Evolutionary conservation across 2,888 invertebrate species (phyloP).

Genomic region (Yponomeuta cagnagella): DNA sequence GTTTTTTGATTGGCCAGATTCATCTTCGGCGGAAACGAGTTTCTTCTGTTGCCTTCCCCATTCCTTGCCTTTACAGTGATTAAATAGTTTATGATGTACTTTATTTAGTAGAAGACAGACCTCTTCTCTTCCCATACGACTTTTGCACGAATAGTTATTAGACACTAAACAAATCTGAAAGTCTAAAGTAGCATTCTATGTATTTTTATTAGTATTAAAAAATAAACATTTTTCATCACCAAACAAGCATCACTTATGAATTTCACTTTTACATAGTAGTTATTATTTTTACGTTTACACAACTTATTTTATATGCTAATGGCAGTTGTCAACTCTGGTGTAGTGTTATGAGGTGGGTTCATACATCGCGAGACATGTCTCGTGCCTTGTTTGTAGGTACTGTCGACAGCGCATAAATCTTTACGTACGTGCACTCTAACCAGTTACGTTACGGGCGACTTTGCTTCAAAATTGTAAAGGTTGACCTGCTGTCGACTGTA

Average conservation of each 20-base stretch:
- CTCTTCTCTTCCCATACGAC: background rate
- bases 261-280: slow-evolving; percentile 40
- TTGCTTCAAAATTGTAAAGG: no score
- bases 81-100: no score
- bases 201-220: slow-evolving; percentile 34
- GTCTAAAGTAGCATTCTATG: slow-evolving; percentile 41
- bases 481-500: no score
- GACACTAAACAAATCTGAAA: slow-evolving; percentile 41
- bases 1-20: no score
- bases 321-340: slow-evolving; percentile 67
- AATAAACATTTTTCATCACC: slow-evolving; percentile 42
- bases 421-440: no score
- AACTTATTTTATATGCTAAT: slow-evolving; percentile 57
- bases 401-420: no score
- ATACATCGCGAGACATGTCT: no score
- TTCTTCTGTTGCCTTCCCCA: no score
- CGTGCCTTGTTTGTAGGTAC: no score
- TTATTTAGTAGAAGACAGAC: background rate
- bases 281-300: slow-evolving; percentile 48
- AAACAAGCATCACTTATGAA: slow-evolving; percentile 54
- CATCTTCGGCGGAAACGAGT: no score
- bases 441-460: no score
- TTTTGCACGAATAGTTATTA: slow-evolving; percentile 27
- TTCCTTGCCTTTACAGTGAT: no score
- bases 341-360: slow-evolving; percentile 21